phyloP scores from a whole-genome alignment of 2,888 invertebrate genomes.

The Dione vanillae region DNA sequence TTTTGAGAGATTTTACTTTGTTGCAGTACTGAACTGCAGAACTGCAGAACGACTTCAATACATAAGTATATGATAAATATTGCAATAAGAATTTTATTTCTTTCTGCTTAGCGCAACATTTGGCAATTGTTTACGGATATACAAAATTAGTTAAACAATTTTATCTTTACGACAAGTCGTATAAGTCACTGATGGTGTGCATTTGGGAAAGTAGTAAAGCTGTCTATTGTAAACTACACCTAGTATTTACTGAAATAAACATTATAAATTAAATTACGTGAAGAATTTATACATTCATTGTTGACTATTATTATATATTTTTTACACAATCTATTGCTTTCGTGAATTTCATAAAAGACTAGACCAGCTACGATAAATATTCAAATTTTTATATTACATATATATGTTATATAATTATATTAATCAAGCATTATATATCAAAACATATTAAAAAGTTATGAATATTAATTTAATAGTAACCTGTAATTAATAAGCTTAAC shows the following conservation, averaged over 20 bases:
- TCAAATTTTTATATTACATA: too few species aligned
- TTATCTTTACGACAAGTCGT: slow-evolving; percentile 28
- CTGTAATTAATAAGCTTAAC: too few species aligned
- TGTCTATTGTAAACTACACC: slow-evolving; percentile 27
- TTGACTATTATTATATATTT: neutral
- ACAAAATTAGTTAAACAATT: slow-evolving; percentile 29
- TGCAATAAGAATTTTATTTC: neutral
- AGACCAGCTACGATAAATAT: too few species aligned
- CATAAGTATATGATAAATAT: neutral
- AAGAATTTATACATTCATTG: neutral
- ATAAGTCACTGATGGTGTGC: slow-evolving; percentile 32
- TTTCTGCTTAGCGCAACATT: slow-evolving; percentile 13
- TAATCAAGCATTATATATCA: too few species aligned
- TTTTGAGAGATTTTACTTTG: too few species aligned
- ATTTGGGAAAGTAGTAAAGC: slow-evolving; percentile 29
- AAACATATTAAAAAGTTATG: too few species aligned
- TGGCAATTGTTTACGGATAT: slow-evolving; percentile 27
- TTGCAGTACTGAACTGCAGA: too few species aligned
- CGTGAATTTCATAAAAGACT: too few species aligned
- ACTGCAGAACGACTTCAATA: too few species aligned
- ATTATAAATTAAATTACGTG: slow-evolving; percentile 18
- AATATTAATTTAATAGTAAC: too few species aligned
- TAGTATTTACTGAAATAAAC: slow-evolving; percentile 23
- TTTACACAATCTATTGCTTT: too few species aligned
- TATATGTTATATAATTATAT: too few species aligned